phyloP scores from a whole-genome alignment of 2,888 invertebrate genomes.

The Drosophila paracracens region DNA sequence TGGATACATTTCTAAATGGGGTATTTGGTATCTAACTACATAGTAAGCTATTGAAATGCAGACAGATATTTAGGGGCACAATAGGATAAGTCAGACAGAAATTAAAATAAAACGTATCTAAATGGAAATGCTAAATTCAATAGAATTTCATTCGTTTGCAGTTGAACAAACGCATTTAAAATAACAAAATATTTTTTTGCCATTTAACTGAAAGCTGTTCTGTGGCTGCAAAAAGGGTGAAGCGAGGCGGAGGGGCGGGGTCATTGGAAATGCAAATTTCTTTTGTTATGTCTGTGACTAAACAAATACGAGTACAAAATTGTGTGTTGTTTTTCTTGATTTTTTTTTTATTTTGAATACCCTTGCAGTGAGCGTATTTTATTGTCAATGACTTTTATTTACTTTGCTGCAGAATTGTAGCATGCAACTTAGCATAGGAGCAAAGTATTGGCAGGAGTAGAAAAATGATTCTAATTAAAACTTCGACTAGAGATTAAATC shows the following conservation, averaged over 20 bases:
- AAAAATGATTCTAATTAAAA: neutral
- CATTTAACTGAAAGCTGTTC: slow-evolving; percentile 27
- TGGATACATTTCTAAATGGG: slow-evolving; percentile 5
- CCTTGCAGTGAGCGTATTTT: slow-evolving; percentile 4
- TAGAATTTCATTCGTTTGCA: slow-evolving; percentile 14
- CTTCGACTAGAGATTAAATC: neutral
- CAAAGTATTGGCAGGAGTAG: neutral
- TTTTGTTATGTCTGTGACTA: slow-evolving; percentile 8
- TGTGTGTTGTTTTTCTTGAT: neutral
- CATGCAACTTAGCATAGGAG: neutral
- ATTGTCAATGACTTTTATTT: neutral
- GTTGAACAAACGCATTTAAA: slow-evolving; percentile 42
- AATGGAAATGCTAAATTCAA: slow-evolving; percentile 39
- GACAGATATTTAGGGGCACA: slow-evolving; percentile 13
- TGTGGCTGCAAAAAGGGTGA: neutral
- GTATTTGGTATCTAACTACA: neutral
- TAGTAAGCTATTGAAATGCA: slow-evolving; percentile 10
- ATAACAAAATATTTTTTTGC: slow-evolving; percentile 21
- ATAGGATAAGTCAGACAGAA: slow-evolving; percentile 20
- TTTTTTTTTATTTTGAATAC: slow-evolving; percentile 2
- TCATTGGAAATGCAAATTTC: slow-evolving; percentile 36
- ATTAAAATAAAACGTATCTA: slow-evolving; percentile 12
- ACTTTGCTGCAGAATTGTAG: neutral
- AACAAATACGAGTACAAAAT: slow-evolving; percentile 17
- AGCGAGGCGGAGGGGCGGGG: neutral